Evolutionary conservation across 2,113 vertebrate species (phyloP).

Genomic region (Mugil cephalus): DNA sequence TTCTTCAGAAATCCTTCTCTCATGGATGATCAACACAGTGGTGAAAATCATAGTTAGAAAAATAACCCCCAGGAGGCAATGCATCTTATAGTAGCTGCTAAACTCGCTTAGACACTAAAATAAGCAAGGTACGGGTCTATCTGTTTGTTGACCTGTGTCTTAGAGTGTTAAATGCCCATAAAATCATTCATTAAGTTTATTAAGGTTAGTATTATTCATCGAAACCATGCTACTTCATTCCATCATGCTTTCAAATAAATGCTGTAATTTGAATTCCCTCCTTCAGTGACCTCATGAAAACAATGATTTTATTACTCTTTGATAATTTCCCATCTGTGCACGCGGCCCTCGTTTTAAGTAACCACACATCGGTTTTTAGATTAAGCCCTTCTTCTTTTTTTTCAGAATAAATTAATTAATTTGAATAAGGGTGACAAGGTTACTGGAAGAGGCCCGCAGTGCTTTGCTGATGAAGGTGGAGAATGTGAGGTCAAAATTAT

Average conservation of each 20-base stretch:
- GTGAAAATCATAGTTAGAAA: too few relatives aligned
- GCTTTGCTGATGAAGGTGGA: slow-evolving; percentile 47
- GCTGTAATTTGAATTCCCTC: slow-evolving; percentile 31
- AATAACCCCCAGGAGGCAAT: not conserved
- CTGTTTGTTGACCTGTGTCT: not conserved
- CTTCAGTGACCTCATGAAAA: slow-evolving; percentile 53
- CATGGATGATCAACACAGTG: not conserved
- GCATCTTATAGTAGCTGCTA: too few relatives aligned
- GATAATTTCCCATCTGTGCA: slow-evolving; percentile 45
- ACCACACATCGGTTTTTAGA: slow-evolving; percentile 33
- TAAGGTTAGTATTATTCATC: slow-evolving; percentile 9
- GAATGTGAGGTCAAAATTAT: slow-evolving; percentile 52
- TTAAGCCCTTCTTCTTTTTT: slow-evolving; percentile 35
- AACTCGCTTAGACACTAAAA: not conserved
- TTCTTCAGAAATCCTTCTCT: not conserved
- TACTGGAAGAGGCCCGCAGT: slow-evolving; percentile 31
- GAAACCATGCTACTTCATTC: slow-evolving; percentile 20
- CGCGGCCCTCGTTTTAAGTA: slow-evolving; percentile 42
- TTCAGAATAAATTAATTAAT: slow-evolving; percentile 45
- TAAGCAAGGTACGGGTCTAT: not conserved
- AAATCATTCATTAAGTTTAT: slow-evolving; percentile 16
- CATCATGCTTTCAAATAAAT: slow-evolving; percentile 22
- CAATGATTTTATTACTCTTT: slow-evolving; percentile 24
- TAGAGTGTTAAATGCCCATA: not conserved
- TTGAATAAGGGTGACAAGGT: slow-evolving; percentile 33